Evolutionary conservation across 2,797 vertebrate genomes (phyloP).

Genomic region (Aulostomus chinensis): DNA sequence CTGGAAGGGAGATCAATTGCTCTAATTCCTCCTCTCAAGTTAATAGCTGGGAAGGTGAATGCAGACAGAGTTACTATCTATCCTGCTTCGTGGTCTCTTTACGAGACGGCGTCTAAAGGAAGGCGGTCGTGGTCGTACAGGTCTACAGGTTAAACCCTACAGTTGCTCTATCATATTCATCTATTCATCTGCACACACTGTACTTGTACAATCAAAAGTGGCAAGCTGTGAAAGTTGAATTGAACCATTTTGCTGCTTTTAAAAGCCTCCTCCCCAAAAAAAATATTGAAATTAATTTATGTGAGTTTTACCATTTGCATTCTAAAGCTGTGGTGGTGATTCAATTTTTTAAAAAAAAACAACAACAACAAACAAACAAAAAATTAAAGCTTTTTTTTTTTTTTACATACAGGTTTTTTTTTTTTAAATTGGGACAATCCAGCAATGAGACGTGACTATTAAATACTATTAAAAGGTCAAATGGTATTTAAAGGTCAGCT

Average conservation of each 20-base stretch:
- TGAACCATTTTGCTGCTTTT: constrained; percentile 79
- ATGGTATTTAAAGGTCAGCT: constrained; percentile 57
- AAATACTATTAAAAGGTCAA: constrained; percentile 40
- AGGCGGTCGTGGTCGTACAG: constrained; percentile 86
- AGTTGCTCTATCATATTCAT: constrained; percentile 43
- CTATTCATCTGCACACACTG: constrained; percentile 59
- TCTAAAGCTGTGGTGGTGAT: constrained; percentile 34
- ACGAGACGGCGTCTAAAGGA: constrained; percentile 69
- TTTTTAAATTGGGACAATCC: constrained; percentile 28
- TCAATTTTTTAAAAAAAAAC: too few species aligned
- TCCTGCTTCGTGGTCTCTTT: constrained; percentile 62
- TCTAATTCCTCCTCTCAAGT: too few species aligned
- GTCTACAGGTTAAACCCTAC: constrained; percentile 73
- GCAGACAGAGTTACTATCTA: constrained; percentile 57
- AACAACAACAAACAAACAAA: too few species aligned
- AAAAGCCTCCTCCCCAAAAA: constrained; percentile 76
- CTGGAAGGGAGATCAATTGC: too few species aligned
- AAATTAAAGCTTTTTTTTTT: too few species aligned
- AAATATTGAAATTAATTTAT: constrained; percentile 73
- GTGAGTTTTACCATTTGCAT: constrained; percentile 72
- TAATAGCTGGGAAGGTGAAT: constrained; percentile 71
- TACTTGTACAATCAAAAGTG: constrained; percentile 67
- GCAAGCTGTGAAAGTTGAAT: constrained; percentile 65
- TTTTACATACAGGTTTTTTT: neutral
- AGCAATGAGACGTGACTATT: constrained; percentile 35